phyloP scores from a whole-genome alignment of 1,140 invertebrate species.

The Harpegnathos saltator region DNA sequence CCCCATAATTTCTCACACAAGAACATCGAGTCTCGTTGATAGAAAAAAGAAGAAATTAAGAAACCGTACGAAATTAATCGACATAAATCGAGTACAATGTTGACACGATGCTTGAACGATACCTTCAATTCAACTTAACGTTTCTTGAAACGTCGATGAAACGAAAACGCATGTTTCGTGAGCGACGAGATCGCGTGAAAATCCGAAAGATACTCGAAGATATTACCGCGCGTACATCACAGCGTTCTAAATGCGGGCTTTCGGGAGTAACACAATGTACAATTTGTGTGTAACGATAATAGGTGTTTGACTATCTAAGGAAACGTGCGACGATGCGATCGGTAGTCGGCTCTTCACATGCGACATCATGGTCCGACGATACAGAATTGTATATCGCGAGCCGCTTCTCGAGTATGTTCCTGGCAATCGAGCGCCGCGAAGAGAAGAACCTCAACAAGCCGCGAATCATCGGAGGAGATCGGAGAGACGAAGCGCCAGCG shows the following conservation, averaged over 20 bases:
- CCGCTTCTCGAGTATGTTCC: neutral
- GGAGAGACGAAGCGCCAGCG: constrained; percentile 19
- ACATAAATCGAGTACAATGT: too few species aligned
- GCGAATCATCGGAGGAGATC: neutral
- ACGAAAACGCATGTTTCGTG: neutral
- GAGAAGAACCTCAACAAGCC: neutral
- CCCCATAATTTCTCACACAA: too few species aligned
- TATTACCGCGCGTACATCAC: neutral
- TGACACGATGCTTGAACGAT: too few species aligned
- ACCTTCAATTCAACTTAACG: too few species aligned
- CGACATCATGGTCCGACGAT: constrained; percentile 19
- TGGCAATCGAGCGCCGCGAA: constrained; percentile 13
- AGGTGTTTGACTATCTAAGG: constrained; percentile 41
- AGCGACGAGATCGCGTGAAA: neutral
- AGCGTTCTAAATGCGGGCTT: constrained; percentile 18
- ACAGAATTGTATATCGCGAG: constrained; percentile 42
- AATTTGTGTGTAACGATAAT: constrained; percentile 53
- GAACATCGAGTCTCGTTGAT: too few species aligned
- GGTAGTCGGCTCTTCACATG: constrained; percentile 40
- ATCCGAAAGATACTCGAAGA: neutral
- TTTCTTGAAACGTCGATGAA: too few species aligned
- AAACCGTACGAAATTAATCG: too few species aligned
- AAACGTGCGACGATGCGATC: constrained; percentile 23
- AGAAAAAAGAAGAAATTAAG: too few species aligned
- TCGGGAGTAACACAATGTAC: constrained; percentile 27